These are phyloP conservation scores for Apodemus speciosus DNA, from an alignment of 2,113 vertebrate species.

Conservation along the genomic window DNA sequence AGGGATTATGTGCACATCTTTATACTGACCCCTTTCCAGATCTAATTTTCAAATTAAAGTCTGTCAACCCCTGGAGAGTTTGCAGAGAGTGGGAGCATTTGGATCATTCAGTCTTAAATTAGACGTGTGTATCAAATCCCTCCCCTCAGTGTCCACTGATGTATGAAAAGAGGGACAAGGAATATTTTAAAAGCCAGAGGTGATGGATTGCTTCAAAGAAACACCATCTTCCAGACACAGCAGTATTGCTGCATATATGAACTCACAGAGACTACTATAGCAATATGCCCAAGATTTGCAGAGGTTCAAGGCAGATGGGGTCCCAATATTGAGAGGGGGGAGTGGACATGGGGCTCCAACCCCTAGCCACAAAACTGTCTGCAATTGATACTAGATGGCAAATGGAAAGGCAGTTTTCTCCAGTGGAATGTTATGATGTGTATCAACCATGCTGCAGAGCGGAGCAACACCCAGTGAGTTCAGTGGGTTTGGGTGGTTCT, in stretches of 20 bases:
- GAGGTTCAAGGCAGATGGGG: not conserved
- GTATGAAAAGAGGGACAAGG: not conserved
- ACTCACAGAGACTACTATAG: not conserved
- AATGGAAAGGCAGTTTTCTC: not conserved
- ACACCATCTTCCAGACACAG: not conserved
- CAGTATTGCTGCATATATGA: not conserved
- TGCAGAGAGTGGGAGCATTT: no score
- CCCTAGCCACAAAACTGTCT: not conserved
- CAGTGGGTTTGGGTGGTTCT: not conserved
- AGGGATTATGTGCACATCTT: not conserved
- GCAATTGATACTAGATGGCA: not conserved
- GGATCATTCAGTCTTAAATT: not conserved
- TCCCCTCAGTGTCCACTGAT: not conserved
- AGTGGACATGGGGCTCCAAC: not conserved
- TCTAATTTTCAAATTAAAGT: not conserved
- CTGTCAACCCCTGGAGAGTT: not conserved
- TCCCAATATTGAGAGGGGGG: not conserved
- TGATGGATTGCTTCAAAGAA: not conserved
- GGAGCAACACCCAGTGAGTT: not conserved
- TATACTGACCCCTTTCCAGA: not conserved
- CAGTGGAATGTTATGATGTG: not conserved
- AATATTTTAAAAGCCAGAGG: not conserved
- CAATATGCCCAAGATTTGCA: not conserved
- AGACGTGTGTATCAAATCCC: not conserved
- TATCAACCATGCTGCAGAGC: not conserved